Evolutionary conservation across 2,888 invertebrate genomes (phyloP).

Genomic region (Papilio elwesi): DNA sequence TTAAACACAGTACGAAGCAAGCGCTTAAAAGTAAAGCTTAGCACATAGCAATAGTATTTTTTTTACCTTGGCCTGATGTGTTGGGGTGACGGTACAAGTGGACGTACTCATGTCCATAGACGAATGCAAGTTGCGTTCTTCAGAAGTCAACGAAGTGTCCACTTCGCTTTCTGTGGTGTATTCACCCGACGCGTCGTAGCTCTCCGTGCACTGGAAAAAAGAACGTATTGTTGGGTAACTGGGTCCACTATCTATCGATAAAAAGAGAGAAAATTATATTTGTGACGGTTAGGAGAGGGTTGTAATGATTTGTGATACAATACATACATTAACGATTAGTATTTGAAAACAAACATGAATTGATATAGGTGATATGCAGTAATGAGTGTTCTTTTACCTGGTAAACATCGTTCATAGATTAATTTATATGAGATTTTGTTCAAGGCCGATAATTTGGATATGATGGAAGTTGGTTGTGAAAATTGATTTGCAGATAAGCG

Average conservation of each 20-base stretch:
- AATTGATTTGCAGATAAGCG: no score
- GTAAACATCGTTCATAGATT: no score
- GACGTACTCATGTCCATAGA: conserved; percentile 83
- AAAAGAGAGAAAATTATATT: conserved; percentile 13
- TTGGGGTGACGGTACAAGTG: conserved; percentile 85
- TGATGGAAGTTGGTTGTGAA: no score
- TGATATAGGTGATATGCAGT: background rate
- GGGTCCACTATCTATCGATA: background rate
- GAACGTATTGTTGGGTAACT: conserved; percentile 1
- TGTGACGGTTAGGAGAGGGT: background rate
- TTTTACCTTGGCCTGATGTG: conserved; percentile 82
- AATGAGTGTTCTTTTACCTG: background rate
- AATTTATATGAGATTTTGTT: no score
- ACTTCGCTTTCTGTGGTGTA: conserved; percentile 91
- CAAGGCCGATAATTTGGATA: no score
- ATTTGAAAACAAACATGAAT: conserved; percentile 3
- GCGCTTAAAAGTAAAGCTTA: conserved; percentile 36
- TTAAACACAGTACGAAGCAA: conserved; percentile 36
- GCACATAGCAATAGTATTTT: background rate
- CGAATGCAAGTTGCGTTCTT: conserved; percentile 90
- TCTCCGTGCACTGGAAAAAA: conserved; percentile 85
- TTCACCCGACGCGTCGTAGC: conserved; percentile 95
- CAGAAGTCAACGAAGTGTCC: conserved; percentile 90
- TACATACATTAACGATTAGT: background rate
- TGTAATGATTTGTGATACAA: conserved; percentile 24